Evolutionary conservation across 2,888 invertebrate genomes (phyloP), one percentile per base, ranked within the genome.

Genomic region (Micoletzkya japonica): DNA sequence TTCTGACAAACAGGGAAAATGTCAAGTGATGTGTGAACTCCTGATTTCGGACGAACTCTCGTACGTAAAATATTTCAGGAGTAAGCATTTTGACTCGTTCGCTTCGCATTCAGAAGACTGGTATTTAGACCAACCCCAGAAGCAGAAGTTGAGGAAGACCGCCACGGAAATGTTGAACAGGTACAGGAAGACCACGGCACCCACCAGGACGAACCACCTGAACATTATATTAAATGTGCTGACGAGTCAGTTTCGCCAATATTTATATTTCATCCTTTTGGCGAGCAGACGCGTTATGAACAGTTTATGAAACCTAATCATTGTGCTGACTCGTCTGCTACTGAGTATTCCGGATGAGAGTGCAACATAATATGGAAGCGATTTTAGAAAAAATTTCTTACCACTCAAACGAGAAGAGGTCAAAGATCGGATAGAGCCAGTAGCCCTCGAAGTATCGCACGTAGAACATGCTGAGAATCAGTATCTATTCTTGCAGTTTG

Each of bases 361-460:
- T 3, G 2, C 3, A 54, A 28, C 28, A 10, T 4, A 54, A 4
- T 54, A 26, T 26, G 28, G n/a, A 54, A 54, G 14, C 6, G 26
- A 54, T 3, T 10, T 6, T 26, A 54, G 4, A 26, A 10, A 26
- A 26, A 54, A 54, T 10, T 10, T 7, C 4, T 58, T 37, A 59
- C 54, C 54, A 66, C 20, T 91, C 91, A 7, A 85, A 90, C 88
- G 82, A 91, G 57, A 96, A 87, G 0, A 93, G 91, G 72, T 91
- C 90, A 76, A 95, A 89, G 58, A 96, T 89, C 0, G 95, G 95
- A 86, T 96, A 96, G 0, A 94, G 94, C 95, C 95, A 95, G 76
- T 91, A 88, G 54, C 92, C 92, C 26, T 80, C 76, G n/a, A 74
- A 30, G 4, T 82, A 82, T 67, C 82, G 73, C 67, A 83, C 86